A percentile compares a stretch with the other conserved stretches of the same genome.
Conservation (phyloP, 2,888 invertebrate genomes). For the Linnaemya vulpina region DNA sequence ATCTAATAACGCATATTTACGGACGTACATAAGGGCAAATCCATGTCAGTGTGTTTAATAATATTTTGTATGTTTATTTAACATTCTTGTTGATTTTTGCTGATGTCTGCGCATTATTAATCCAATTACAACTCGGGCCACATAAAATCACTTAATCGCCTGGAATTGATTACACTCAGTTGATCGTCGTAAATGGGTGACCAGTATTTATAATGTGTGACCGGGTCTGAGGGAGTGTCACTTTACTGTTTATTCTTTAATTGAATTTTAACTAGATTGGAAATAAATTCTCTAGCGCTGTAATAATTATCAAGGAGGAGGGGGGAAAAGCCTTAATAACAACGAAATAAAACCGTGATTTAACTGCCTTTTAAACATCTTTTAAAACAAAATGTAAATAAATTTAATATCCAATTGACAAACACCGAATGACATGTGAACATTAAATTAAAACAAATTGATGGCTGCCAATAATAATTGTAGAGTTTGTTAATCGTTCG, state of each 20-base stretch:
- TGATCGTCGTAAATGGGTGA: constrained; percentile 37
- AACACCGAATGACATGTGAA: constrained; percentile 8
- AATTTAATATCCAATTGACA: constrained; percentile 22
- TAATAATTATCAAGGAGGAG: background rate
- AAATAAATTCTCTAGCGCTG: constrained; percentile 1
- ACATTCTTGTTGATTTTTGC: constrained; percentile 69
- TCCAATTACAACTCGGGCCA: constrained; percentile 80
- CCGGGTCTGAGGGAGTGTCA: constrained; percentile 41
- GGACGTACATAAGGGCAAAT: constrained; percentile 9
- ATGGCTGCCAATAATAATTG: constrained; percentile 5
- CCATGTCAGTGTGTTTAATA: constrained; percentile 14
- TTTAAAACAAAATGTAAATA: background rate
- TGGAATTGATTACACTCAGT: constrained; percentile 74
- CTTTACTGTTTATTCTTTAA: constrained; percentile 55
- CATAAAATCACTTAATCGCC: constrained; percentile 80
- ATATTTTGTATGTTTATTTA: constrained; percentile 33
- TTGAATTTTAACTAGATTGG: constrained; percentile 59
- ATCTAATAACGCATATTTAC: background rate
- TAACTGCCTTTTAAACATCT: background rate
- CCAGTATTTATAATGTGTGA: constrained; percentile 42
- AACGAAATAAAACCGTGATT: background rate
- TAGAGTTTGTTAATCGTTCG: background rate
- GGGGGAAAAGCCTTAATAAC: background rate
- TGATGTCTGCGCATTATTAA: constrained; percentile 78
- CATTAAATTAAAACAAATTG: constrained; percentile 52